Conservation (phyloP, 1,140 invertebrate species). For the Nasonia vitripennis region DNA sequence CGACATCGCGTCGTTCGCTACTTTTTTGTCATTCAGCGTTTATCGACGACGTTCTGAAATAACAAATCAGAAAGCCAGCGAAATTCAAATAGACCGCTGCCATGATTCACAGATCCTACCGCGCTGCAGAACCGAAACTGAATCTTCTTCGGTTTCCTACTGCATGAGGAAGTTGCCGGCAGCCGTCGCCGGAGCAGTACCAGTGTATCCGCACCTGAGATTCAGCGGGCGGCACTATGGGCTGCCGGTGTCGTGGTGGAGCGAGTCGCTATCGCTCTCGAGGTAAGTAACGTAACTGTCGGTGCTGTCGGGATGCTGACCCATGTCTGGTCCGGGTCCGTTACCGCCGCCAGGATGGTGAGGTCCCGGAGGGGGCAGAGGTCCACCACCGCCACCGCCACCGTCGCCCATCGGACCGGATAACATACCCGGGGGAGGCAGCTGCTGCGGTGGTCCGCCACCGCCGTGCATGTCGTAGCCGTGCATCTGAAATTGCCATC, state of each 20-base stretch:
- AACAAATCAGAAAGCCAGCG: too few species aligned
- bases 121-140: too few species aligned
- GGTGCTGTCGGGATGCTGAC: constrained; percentile 86
- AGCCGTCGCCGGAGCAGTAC: background rate
- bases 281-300: constrained; percentile 93
- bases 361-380: constrained; percentile 76
- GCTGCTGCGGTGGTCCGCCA: constrained; percentile 67
- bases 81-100: too few species aligned
- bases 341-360: constrained; percentile 73
- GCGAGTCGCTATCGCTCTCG: constrained; percentile 83
- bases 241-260: constrained; percentile 79
- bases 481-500: constrained; percentile 82
- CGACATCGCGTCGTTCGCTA: too few species aligned
- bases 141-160: background rate
- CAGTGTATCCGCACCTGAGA: background rate
- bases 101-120: too few species aligned
- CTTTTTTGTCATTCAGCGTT: too few species aligned
- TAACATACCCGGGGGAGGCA: constrained; percentile 71
- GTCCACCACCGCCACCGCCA: constrained; percentile 62
- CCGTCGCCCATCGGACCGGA: constrained; percentile 68
- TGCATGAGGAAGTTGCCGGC: constrained; percentile 14
- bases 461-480: constrained; percentile 85
- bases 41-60: too few species aligned
- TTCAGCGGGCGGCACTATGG: constrained; percentile 74
- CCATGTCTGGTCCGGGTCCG: constrained; percentile 67